phyloP scores from a whole-genome alignment of 1,140 invertebrate species.

The Eriocheir sinensis region DNA sequence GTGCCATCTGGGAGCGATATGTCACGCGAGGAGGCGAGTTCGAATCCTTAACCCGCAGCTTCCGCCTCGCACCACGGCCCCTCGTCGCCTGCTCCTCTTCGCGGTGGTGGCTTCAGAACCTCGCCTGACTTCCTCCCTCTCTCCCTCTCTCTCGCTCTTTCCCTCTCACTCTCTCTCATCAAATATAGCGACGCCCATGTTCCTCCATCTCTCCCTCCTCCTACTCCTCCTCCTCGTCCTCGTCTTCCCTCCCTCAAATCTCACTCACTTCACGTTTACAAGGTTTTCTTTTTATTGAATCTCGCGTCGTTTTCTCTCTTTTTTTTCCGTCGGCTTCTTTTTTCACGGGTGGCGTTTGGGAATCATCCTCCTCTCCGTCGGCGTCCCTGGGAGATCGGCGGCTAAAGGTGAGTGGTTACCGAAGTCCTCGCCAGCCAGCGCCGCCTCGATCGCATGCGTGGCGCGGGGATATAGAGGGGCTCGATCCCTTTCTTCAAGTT shows the following conservation, averaged over 20 bases:
- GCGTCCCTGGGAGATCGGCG: background rate
- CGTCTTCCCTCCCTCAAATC: background rate
- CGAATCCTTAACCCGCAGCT: constrained; percentile 57
- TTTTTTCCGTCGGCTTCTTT: too few species aligned
- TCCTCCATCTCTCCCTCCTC: too few species aligned
- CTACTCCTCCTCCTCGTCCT: too few species aligned
- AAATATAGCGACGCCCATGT: background rate
- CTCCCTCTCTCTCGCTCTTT: too few species aligned
- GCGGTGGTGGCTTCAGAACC: background rate
- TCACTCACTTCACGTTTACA: too few species aligned
- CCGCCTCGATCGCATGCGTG: constrained; percentile 42
- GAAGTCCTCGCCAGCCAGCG: constrained; percentile 7
- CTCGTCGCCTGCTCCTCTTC: too few species aligned
- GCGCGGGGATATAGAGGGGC: constrained; percentile 65
- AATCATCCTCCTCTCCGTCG: background rate
- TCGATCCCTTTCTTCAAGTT: constrained; percentile 75
- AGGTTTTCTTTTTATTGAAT: too few species aligned
- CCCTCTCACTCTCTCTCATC: too few species aligned
- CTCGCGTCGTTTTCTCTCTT: too few species aligned
- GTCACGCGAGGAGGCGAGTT: constrained; percentile 70
- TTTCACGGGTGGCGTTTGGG: too few species aligned
- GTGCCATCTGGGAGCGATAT: constrained; percentile 75
- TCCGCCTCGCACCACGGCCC: background rate
- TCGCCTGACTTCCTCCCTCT: background rate
- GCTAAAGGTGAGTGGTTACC: too few species aligned